phyloP scores from a whole-genome alignment of 2,113 vertebrate genomes.

The Macquaria ambigua region DNA sequence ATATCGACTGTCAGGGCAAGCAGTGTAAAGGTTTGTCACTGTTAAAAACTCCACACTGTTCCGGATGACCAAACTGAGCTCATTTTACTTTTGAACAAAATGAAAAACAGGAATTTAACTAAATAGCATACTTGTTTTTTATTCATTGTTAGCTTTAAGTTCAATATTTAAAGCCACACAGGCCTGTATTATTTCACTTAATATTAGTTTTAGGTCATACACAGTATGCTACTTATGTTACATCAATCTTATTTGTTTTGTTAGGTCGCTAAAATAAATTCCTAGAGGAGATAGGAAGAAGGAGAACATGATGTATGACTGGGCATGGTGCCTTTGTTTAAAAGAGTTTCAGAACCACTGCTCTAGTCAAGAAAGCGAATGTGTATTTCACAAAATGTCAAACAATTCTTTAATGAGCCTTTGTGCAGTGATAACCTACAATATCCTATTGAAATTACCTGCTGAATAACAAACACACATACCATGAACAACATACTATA shows the following conservation, averaged over 20 bases:
- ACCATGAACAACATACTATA: not conserved
- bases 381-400: conserved; percentile 3
- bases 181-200: not conserved
- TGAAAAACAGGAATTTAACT: too few relatives aligned
- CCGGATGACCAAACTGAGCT: not conserved
- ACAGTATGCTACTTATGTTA: not conserved
- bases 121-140: too few relatives aligned
- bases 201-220: not conserved
- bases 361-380: not conserved
- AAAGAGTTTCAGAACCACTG: not conserved
- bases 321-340: not conserved
- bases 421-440: not conserved
- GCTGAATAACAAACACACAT: conserved; percentile 1
- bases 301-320: not conserved
- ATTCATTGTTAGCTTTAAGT: not conserved
- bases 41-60: not conserved
- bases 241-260: too few relatives aligned
- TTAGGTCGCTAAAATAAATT: too few relatives aligned
- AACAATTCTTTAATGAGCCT: not conserved
- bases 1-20: too few relatives aligned
- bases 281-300: too few relatives aligned
- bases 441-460: not conserved
- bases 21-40: too few relatives aligned
- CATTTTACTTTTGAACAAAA: not conserved
- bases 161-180: not conserved